Base-by-base conservation (phyloP, 2,113 vertebrate genomes). In the Pelobates fuscus region DNA sequence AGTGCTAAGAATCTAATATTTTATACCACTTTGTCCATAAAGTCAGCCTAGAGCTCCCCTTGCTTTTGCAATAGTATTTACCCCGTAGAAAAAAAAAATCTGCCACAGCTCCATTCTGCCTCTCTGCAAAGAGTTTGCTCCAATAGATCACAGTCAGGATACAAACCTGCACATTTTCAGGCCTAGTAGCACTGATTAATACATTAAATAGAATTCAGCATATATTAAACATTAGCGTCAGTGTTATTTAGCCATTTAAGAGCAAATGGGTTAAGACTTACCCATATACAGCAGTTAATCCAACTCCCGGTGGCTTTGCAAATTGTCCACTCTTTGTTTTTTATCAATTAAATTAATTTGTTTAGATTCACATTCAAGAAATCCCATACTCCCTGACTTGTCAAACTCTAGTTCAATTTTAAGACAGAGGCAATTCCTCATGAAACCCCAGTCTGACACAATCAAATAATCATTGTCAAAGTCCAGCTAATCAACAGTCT, bases 401-500 rank as follows among this genome's bases (percentile, higher is more conserved):
- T 86, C 86, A 85, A 78, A 59, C 64, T 82, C 75, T 58, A 30
- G 67, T 81, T 88, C 30, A 67, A 75, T 80, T 85, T 77, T 82
- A 77, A 88, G 86, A 81, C 75, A 79, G 74, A 86, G 62, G 59
- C 82, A 87, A 88, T 89, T 89, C 84, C 82, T 86, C 27, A 79
- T 81, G 81, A 90, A 88, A 84, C 76, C 81, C 81, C 79, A 69
- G 64, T 29, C 81, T 88, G 84, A 87, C 81, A 89, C 79, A 84
- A 87, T 88, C 89, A 86, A 92, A 89, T 70, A 78, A 79, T 80
- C 77, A 82, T 87, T 87, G 85, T 91, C 91, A 88, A 87, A 90
- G 81, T 84, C 81, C 84, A 85, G 84, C 82, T 91, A 84, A 91
- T 92, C 84, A 88, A 84, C 86, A 88, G 11, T 69, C 30, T 82